These are phyloP conservation scores for Chionomys nivalis DNA, from an alignment of 2,113 vertebrate species.

Conservation along the genomic window DNA sequence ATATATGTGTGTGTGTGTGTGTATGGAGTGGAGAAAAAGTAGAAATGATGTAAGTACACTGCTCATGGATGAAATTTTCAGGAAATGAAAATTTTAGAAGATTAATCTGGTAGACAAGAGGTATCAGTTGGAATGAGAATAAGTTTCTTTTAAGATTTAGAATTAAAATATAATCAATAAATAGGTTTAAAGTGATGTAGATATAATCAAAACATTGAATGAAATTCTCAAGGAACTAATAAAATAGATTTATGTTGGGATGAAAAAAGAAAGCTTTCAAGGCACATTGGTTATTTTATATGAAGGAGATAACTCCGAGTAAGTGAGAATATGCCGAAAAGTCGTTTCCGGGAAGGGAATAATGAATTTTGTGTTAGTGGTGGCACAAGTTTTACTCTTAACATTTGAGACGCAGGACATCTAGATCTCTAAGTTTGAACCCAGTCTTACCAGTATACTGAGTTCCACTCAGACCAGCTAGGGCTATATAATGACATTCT, in stretches of 20 bases:
- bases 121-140: constrained; percentile 48
- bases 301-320: constrained; percentile 19
- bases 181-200: background rate
- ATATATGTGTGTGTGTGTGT: background rate
- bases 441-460: background rate
- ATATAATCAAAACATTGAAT: background rate
- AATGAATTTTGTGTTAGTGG: background rate
- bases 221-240: background rate
- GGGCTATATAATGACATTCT: background rate
- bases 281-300: constrained; percentile 6
- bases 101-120: constrained; percentile 13
- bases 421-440: background rate
- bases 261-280: constrained; percentile 21
- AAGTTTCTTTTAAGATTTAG: constrained; percentile 23
- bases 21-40: background rate
- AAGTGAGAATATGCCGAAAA: background rate
- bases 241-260: background rate
- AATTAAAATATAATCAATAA: constrained; percentile 42
- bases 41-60: background rate
- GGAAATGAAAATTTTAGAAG: background rate
- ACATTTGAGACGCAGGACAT: background rate
- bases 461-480: background rate
- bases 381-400: background rate
- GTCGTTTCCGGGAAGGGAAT: background rate
- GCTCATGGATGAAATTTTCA: background rate